Percentiles rank a stretch among this genome's conserved stretches.
Evolutionary conservation across 2,888 invertebrate genomes (phyloP).

Genomic region (Drosophila pseudotakahashii): DNA sequence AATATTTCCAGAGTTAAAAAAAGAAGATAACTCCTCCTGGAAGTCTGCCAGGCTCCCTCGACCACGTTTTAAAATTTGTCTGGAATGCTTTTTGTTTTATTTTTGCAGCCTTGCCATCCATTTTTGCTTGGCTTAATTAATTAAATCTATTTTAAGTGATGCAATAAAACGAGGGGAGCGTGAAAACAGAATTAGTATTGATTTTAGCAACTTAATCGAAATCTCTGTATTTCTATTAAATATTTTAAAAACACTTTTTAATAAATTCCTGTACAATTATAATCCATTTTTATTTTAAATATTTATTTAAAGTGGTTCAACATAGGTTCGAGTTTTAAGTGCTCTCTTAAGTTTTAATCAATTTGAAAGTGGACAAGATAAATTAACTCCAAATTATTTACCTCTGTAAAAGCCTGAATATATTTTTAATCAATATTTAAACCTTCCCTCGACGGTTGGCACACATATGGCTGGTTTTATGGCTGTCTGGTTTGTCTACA

Average conservation of each 20-base stretch:
- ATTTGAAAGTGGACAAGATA: neutral
- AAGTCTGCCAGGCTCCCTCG: slow-evolving; percentile 32
- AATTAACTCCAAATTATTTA: slow-evolving; percentile 24
- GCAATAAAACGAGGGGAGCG: slow-evolving; percentile 36
- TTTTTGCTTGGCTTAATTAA: slow-evolving; percentile 37
- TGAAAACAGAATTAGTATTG: slow-evolving; percentile 4
- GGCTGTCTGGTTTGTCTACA: slow-evolving; percentile 19
- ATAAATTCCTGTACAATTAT: no score
- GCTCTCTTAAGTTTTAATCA: neutral
- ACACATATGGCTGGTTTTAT: slow-evolving; percentile 25
- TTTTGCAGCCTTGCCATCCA: slow-evolving; percentile 17
- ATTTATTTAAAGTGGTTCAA: neutral
- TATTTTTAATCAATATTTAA: slow-evolving; percentile 27
- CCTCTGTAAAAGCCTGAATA: neutral
- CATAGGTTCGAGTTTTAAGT: neutral
- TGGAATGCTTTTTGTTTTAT: slow-evolving; percentile 32
- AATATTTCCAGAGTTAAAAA: slow-evolving; percentile 2
- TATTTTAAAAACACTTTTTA: no score
- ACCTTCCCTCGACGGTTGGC: slow-evolving; percentile 8
- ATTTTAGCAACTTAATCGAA: slow-evolving; percentile 7
- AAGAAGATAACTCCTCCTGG: slow-evolving; percentile 29
- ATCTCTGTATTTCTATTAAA: neutral
- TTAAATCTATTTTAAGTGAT: slow-evolving; percentile 49
- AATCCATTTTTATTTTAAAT: no score
- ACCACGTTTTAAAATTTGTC: slow-evolving; percentile 36